Percentiles rank a stretch among this genome's conserved stretches.
phyloP scores from a whole-genome alignment of 2,113 vertebrate species.

The Turnix velox region DNA sequence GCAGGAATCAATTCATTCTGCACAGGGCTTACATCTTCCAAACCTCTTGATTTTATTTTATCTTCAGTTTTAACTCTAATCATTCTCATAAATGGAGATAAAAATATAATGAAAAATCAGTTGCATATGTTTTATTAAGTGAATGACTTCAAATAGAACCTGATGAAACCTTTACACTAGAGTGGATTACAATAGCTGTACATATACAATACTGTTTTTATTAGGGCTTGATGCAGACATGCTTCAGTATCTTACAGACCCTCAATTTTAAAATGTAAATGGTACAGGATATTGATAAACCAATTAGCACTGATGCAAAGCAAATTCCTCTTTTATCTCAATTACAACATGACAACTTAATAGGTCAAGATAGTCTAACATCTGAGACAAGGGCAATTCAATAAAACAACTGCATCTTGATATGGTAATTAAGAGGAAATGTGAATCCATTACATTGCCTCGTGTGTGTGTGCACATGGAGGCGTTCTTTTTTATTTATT shows the following conservation, averaged over 20 bases:
- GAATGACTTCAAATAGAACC: conserved; percentile 40
- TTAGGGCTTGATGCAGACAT: conserved; percentile 64
- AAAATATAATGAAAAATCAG: conserved; percentile 40
- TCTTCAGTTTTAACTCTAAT: conserved; percentile 4
- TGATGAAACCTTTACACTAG: conserved; percentile 12
- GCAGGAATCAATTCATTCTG: conserved; percentile 19
- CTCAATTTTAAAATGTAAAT: conserved; percentile 84
- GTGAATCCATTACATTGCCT: conserved; percentile 74
- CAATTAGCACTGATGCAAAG: conserved; percentile 85
- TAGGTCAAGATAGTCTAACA: conserved; percentile 85
- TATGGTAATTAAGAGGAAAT: conserved; percentile 84
- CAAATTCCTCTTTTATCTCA: conserved; percentile 88
- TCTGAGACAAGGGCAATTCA: conserved; percentile 84
- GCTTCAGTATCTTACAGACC: conserved; percentile 69
- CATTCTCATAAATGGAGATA: neutral
- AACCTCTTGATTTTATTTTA: conserved; percentile 23
- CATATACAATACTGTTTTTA: conserved; percentile 58
- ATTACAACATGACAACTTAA: conserved; percentile 87
- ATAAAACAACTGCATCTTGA: conserved; percentile 83
- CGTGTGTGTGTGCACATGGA: neutral
- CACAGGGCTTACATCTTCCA: neutral
- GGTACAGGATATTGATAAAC: conserved; percentile 84
- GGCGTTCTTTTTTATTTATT: conserved; percentile 17
- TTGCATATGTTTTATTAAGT: conserved; percentile 44
- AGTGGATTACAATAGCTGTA: conserved; percentile 23